Percentiles rank a stretch among this genome's conserved stretches.
phyloP scores from a whole-genome alignment of 2,797 vertebrate genomes.

The Smutsia gigantea region DNA sequence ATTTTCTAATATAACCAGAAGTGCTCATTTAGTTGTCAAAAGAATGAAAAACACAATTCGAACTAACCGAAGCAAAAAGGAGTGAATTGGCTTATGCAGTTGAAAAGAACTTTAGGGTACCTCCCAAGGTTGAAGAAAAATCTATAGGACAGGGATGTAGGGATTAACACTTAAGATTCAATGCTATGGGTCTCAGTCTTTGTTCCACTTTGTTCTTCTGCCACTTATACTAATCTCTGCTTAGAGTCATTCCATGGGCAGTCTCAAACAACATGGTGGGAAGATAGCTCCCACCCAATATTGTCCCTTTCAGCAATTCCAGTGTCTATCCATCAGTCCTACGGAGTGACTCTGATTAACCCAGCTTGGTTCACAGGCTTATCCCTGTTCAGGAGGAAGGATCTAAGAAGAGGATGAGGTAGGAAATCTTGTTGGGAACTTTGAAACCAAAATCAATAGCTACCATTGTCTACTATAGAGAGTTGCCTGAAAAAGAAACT shows the following conservation, averaged over 20 bases:
- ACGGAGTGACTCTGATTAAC: not conserved
- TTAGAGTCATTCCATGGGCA: not conserved
- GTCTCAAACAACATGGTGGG: not conserved
- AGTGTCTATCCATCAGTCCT: not conserved
- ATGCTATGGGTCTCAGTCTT: not conserved
- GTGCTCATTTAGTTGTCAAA: constrained; percentile 42
- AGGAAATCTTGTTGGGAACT: not conserved
- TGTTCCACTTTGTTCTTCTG: not conserved
- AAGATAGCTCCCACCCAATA: not conserved
- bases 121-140: not conserved
- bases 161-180: not conserved
- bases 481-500: not conserved
- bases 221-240: not conserved
- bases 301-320: not conserved
- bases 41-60: constrained; percentile 15
- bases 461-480: not conserved
- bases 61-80: not conserved
- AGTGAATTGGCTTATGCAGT: not conserved
- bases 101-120: not conserved
- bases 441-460: not conserved
- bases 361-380: not conserved
- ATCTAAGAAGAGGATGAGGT: not conserved
- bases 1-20: constrained; percentile 40
- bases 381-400: not conserved
- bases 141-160: not conserved